phyloP scores from a whole-genome alignment of 2,888 invertebrate species.

The Archaeoteleia sp. region DNA sequence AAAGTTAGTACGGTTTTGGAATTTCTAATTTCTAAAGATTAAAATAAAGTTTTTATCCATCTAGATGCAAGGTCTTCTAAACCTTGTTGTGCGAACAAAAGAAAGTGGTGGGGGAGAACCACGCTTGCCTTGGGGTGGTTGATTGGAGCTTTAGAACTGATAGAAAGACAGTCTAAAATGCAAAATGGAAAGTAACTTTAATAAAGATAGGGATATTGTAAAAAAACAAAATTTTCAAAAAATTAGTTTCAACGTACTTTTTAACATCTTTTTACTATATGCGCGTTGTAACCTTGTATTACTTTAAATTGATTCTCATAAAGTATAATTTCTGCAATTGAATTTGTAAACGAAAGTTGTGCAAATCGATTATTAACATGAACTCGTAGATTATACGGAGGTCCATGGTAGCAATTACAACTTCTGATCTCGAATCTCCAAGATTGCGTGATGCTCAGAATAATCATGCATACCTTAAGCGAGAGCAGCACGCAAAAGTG shows the following conservation, averaged over 20 bases:
- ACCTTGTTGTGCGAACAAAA: conserved; percentile 9
- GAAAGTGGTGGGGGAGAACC: conserved; percentile 13
- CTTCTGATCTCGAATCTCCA: conserved; percentile 7
- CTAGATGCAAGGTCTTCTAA: conserved; percentile 21
- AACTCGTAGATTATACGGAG: conserved; percentile 14
- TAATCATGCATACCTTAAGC: conserved; percentile 57
- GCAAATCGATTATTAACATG: conserved; percentile 26
- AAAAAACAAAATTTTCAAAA: conserved; percentile 56
- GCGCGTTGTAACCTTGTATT: not conserved
- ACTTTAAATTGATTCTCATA: conserved; percentile 4
- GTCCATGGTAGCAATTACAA: conserved; percentile 22
- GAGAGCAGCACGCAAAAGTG: conserved; percentile 52
- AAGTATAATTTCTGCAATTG: too few species aligned
- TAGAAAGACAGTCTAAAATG: conserved; percentile 37
- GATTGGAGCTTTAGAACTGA: conserved; percentile 43
- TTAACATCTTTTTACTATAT: not conserved
- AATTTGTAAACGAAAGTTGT: conserved; percentile 10
- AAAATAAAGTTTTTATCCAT: conserved; percentile 72
- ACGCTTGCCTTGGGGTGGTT: conserved; percentile 27
- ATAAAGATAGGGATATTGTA: conserved; percentile 39
- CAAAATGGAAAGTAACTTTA: conserved; percentile 38
- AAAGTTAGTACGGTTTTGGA: conserved; percentile 55
- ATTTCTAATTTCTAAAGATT: conserved; percentile 71
- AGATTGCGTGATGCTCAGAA: conserved; percentile 59
- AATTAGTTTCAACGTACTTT: conserved; percentile 56